Evolutionary conservation across 2,888 invertebrate genomes (phyloP).

Genomic region (Aethes cnicana): DNA sequence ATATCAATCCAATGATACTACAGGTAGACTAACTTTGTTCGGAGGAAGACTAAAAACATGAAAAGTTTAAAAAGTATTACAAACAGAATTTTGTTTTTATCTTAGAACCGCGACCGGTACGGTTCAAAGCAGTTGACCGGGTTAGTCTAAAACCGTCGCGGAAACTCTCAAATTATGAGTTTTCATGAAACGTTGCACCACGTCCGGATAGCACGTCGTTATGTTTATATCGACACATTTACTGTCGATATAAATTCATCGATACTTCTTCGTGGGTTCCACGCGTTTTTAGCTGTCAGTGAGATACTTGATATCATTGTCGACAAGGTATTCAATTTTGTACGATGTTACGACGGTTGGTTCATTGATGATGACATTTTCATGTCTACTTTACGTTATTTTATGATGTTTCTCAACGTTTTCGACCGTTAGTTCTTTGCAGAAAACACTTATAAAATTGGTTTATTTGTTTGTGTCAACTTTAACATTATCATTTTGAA

Average conservation of each 20-base stretch:
- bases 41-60: neutral
- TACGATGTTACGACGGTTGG: too few relatives aligned
- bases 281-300: neutral
- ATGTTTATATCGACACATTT: slow-evolving; percentile 27
- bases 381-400: too few relatives aligned
- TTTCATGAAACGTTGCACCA: slow-evolving; percentile 72
- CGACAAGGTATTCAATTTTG: too few relatives aligned
- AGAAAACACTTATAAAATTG: too few relatives aligned
- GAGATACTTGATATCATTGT: neutral
- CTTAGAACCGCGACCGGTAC: slow-evolving; percentile 8
- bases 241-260: slow-evolving; percentile 24
- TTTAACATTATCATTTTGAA: too few relatives aligned
- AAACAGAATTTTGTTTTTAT: slow-evolving; percentile 6
- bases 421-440: too few relatives aligned
- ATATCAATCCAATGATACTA: too few relatives aligned
- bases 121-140: slow-evolving; percentile 47
- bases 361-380: too few relatives aligned
- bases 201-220: slow-evolving; percentile 45
- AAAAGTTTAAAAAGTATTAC: slow-evolving; percentile 11
- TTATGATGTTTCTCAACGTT: too few relatives aligned
- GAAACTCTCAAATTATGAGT: slow-evolving; percentile 78
- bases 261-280: neutral
- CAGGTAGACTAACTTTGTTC: too few relatives aligned
- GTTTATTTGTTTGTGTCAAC: too few relatives aligned
- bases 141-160: slow-evolving; percentile 73